A percentile compares a stretch with the other conserved stretches of the same genome.
Evolutionary conservation across 2,888 invertebrate species (phyloP).

Genomic region (Dicyrtoma fusca): DNA sequence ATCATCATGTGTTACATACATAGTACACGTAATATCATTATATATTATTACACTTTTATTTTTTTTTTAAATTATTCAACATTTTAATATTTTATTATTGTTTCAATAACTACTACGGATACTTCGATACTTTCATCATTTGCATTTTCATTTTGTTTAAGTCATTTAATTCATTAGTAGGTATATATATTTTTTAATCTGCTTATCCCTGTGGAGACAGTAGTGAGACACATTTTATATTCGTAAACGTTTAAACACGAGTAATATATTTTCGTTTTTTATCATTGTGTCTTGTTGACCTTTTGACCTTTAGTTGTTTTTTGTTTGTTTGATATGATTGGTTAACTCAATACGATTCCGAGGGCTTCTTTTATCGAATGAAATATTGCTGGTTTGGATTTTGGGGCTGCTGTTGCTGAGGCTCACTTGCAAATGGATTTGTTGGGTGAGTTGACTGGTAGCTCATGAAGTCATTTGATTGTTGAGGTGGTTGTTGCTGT

Average conservation of each 20-base stretch:
- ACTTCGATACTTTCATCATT: not conserved
- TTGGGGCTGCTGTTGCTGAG: constrained; percentile 6
- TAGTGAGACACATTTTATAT: too few relatives aligned
- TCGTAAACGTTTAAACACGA: too few relatives aligned
- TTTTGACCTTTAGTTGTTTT: constrained; percentile 1
- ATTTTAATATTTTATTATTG: too few relatives aligned
- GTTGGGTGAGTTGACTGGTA: constrained; percentile 34
- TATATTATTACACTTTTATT: too few relatives aligned
- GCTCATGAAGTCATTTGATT: constrained; percentile 12
- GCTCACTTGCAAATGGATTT: constrained; percentile 8
- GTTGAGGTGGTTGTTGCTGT: constrained; percentile 19
- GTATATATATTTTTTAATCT: too few relatives aligned
- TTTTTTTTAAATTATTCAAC: too few relatives aligned
- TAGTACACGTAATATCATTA: too few relatives aligned
- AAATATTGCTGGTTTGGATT: constrained; percentile 41
- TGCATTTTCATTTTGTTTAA: not conserved
- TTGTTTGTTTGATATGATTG: constrained; percentile 30
- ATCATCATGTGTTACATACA: too few relatives aligned
- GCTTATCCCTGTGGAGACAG: too few relatives aligned
- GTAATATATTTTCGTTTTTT: constrained; percentile 1
- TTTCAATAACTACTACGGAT: too few relatives aligned
- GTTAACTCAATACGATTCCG: constrained; percentile 28
- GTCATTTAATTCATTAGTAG: not conserved
- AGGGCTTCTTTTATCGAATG: constrained; percentile 40
- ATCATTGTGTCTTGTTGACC: not conserved